phyloP scores from a whole-genome alignment of 2,888 invertebrate species.

The Calameuta filiformis region DNA sequence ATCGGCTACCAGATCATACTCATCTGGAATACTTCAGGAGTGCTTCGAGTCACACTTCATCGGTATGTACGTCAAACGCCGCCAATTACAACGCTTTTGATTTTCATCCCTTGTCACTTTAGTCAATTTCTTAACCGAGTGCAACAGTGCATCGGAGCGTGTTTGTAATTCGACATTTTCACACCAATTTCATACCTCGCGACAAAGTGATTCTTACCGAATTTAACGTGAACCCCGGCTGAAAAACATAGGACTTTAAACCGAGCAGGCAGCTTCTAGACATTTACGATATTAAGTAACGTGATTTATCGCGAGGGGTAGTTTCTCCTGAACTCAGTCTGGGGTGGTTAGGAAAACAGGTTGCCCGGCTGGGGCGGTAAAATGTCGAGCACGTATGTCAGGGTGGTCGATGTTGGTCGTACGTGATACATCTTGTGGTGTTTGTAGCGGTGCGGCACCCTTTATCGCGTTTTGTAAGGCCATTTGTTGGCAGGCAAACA shows the following conservation, averaged over 20 bases:
- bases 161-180: neutral
- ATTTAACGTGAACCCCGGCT: neutral
- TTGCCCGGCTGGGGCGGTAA: slow-evolving; percentile 15
- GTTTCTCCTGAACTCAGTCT: neutral
- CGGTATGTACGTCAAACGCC: neutral
- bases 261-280: neutral
- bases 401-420: slow-evolving; percentile 41
- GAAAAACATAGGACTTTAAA: neutral
- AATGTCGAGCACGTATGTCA: slow-evolving; percentile 37
- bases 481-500: neutral
- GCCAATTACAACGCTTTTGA: neutral
- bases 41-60: neutral
- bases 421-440: slow-evolving; percentile 45
- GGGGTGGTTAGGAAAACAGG: neutral
- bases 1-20: neutral
- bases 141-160: neutral
- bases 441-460: slow-evolving; percentile 12
- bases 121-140: neutral
- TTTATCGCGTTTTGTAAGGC: neutral
- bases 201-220: neutral
- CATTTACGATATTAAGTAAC: neutral
- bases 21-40: neutral
- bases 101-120: neutral
- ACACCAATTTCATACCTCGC: neutral
- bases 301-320: neutral